Percentiles rank a stretch among this genome's conserved stretches.
Evolutionary conservation across 2,888 invertebrate species (phyloP).

Genomic region (Andricus curvator): DNA sequence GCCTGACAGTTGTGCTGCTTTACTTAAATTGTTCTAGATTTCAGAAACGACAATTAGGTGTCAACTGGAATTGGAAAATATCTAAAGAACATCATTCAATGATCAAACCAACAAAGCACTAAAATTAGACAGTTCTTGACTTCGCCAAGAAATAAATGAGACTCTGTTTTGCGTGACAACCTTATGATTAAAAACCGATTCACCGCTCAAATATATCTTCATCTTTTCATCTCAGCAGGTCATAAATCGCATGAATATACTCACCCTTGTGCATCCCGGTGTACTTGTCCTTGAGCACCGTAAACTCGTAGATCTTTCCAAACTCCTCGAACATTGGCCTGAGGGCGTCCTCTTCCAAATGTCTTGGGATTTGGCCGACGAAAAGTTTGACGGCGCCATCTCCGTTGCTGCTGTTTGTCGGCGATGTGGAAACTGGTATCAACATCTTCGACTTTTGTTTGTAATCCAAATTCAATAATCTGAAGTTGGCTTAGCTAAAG

Average conservation of each 20-base stretch:
- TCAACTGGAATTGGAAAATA: too few species aligned
- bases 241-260: conserved; percentile 60
- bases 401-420: conserved; percentile 79
- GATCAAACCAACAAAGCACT: background rate
- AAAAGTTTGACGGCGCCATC: conserved; percentile 89
- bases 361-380: conserved; percentile 95
- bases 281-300: conserved; percentile 95
- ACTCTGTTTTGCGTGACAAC: background rate
- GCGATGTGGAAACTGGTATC: conserved; percentile 76
- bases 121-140: background rate
- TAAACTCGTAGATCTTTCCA: conserved; percentile 96
- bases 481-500: background rate
- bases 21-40: background rate
- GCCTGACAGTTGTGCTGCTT: background rate
- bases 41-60: too few species aligned
- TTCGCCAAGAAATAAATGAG: background rate
- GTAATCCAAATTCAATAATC: background rate
- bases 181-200: conserved; percentile 15
- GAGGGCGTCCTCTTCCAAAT: conserved; percentile 92
- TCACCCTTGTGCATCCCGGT: conserved; percentile 97
- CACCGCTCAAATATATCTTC: background rate
- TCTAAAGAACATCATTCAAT: background rate
- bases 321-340: conserved; percentile 95
- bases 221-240: conserved; percentile 12
- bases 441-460: conserved; percentile 61